Conservation (phyloP, 2,888 invertebrate species). For the Ennomos fuscantarius region DNA sequence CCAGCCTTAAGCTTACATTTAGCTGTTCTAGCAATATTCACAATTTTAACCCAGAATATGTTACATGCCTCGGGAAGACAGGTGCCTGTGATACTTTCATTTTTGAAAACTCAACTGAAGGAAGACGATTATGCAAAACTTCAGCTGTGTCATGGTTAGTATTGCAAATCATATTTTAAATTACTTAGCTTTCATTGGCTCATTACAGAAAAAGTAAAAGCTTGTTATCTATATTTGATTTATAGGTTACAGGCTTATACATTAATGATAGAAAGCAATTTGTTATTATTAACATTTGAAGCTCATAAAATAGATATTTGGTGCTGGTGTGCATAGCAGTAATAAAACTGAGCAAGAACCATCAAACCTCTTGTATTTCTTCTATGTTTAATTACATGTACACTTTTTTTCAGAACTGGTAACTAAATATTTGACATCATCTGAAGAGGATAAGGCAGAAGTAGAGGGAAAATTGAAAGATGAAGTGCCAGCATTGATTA, state of each 20-base stretch:
- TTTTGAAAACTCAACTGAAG: slow-evolving; percentile 89
- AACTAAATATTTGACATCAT: slow-evolving; percentile 67
- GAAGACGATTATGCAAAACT: slow-evolving; percentile 87
- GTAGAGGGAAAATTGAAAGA: slow-evolving; percentile 64
- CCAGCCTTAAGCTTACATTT: slow-evolving; percentile 92
- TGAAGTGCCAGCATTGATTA: slow-evolving; percentile 66
- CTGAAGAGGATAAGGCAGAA: slow-evolving; percentile 63
- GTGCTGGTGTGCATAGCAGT: no score
- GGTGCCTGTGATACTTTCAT: slow-evolving; percentile 91
- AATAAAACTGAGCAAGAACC: no score
- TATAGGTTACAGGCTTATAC: no score
- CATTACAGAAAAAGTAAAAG: no score
- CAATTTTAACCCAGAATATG: slow-evolving; percentile 91
- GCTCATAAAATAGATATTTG: no score
- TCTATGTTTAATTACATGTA: no score
- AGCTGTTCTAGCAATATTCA: slow-evolving; percentile 91
- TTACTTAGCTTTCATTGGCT: no score
- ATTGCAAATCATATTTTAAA: neutral
- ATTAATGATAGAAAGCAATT: no score
- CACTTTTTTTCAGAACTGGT: slow-evolving; percentile 64
- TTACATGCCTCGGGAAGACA: slow-evolving; percentile 97
- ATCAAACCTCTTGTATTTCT: no score
- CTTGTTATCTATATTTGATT: no score
- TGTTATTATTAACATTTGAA: no score
- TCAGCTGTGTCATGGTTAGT: slow-evolving; percentile 91